Percentiles rank a stretch among this genome's conserved stretches.
phyloP scores from a whole-genome alignment of 1,140 invertebrate species.

The Probaryconus sp. region DNA sequence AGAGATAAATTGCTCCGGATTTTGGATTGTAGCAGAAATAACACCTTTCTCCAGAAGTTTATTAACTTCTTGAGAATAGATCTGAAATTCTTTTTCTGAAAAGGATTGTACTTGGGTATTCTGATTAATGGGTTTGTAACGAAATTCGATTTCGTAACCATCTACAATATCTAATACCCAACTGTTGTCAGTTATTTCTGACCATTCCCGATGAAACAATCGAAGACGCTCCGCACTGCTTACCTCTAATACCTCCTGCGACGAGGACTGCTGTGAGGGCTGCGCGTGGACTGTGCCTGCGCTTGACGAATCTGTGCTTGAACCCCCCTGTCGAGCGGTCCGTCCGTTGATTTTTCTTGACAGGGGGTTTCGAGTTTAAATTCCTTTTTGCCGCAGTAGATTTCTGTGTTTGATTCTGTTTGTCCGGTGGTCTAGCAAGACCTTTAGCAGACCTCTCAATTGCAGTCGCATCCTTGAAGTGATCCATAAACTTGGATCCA shows the following conservation, averaged over 20 bases:
- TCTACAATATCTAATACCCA: not conserved
- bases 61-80: not conserved
- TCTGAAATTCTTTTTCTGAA: not conserved
- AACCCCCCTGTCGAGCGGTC: slow-evolving; percentile 1
- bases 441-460: not conserved
- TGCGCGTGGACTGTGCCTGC: not conserved
- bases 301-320: not conserved
- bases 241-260: slow-evolving; percentile 1
- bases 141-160: slow-evolving; percentile 13
- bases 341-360: not conserved
- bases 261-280: not conserved
- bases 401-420: too few relatives aligned
- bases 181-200: not conserved
- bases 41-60: slow-evolving; percentile 3
- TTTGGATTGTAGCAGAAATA: not conserved
- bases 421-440: not conserved
- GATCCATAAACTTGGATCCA: not conserved
- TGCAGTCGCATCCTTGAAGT: not conserved
- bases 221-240: not conserved
- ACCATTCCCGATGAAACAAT: not conserved
- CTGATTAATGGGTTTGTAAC: not conserved
- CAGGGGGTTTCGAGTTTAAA: slow-evolving; percentile 10
- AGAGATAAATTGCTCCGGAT: slow-evolving; percentile 39
- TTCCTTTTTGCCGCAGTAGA: too few relatives aligned
- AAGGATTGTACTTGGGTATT: not conserved